These are phyloP conservation scores for Metopolophium dirhodum DNA, from an alignment of 1,140 invertebrate genomes.

Conservation along the genomic window DNA sequence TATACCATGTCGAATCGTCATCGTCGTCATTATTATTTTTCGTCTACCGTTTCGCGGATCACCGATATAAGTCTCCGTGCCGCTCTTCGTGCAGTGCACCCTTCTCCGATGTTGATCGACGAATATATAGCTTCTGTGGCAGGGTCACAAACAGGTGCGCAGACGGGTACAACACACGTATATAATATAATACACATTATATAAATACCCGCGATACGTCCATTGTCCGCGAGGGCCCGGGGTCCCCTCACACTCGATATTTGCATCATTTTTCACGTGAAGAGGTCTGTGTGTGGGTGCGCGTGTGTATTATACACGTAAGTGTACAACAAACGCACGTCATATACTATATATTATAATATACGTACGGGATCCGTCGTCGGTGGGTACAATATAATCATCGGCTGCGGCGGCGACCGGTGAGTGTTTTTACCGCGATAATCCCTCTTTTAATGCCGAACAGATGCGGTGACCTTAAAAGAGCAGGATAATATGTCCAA, in stretches of 20 bases:
- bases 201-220: neutral
- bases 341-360: neutral
- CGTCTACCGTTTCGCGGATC: neutral
- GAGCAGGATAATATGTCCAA: constrained; percentile 46
- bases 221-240: constrained; percentile 5
- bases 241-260: constrained; percentile 42
- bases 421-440: constrained; percentile 51
- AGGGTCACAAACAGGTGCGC: constrained; percentile 35
- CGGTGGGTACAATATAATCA: neutral
- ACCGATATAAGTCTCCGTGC: too few relatives aligned
- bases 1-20: neutral
- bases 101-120: constrained; percentile 5
- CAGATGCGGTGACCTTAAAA: constrained; percentile 57
- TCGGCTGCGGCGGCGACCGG: neutral
- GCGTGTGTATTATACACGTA: neutral
- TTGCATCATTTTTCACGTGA: constrained; percentile 42
- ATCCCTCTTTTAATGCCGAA: constrained; percentile 54
- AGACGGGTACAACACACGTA: neutral
- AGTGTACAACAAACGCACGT: neutral
- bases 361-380: neutral
- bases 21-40: neutral
- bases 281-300: neutral
- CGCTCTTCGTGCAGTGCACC: neutral
- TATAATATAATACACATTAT: neutral
- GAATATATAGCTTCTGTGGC: constrained; percentile 21